Percentiles rank a stretch among this genome's conserved stretches.
These are phyloP conservation scores for Leptobrachium leishanense DNA, from an alignment of 2,113 vertebrate species.

Conservation along the genomic window DNA sequence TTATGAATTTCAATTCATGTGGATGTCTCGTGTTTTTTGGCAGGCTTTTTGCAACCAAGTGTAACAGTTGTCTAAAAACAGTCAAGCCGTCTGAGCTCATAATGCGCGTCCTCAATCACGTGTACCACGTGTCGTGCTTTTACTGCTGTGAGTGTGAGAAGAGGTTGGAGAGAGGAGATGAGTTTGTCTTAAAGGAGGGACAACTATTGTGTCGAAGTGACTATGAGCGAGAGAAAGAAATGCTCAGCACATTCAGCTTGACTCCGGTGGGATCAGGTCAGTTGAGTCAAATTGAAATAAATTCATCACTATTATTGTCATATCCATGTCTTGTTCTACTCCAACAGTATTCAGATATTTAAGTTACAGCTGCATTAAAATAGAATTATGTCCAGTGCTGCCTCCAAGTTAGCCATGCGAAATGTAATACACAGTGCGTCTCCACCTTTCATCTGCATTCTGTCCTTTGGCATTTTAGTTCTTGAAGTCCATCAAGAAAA, in stretches of 20 bases:
- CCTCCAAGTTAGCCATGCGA: too few relatives aligned
- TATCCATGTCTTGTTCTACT: too few relatives aligned
- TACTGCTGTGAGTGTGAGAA: constrained; percentile 89
- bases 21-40: neutral
- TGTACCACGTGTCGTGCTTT: constrained; percentile 87
- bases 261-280: constrained; percentile 82
- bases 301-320: too few relatives aligned
- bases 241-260: constrained; percentile 83
- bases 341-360: too few relatives aligned
- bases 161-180: constrained; percentile 81
- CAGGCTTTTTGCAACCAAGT: constrained; percentile 86
- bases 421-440: too few relatives aligned
- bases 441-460: too few relatives aligned
- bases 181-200: constrained; percentile 88
- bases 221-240: constrained; percentile 89
- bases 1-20: too few relatives aligned
- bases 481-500: too few relatives aligned
- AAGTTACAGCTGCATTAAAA: too few relatives aligned
- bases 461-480: too few relatives aligned
- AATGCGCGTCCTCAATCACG: constrained; percentile 84
- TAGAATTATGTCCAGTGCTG: too few relatives aligned
- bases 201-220: constrained; percentile 86
- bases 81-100: constrained; percentile 84
- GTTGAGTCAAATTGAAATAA: neutral
- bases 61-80: constrained; percentile 82